These are phyloP conservation scores for Perizoma affinitatum DNA, from an alignment of 2,888 invertebrate species.

Conservation along the genomic window DNA sequence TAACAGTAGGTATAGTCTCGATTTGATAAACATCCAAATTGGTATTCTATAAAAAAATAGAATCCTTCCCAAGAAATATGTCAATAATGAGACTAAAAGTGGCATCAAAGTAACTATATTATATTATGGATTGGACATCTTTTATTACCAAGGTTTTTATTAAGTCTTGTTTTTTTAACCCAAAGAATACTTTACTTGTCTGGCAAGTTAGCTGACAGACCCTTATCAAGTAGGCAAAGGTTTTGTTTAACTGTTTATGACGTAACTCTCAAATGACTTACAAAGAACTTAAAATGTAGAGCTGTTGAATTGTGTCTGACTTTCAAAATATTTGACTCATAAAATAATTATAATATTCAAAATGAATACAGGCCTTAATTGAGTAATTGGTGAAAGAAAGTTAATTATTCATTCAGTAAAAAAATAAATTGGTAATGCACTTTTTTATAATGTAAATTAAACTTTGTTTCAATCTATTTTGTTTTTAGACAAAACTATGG, in stretches of 20 bases:
- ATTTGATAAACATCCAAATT: too few species aligned
- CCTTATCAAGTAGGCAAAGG: slow-evolving; percentile 12
- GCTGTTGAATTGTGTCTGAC: slow-evolving; percentile 2
- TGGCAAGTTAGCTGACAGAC: slow-evolving; percentile 24
- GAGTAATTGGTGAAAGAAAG: slow-evolving; percentile 8
- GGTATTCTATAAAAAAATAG: too few species aligned
- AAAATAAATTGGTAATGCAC: too few species aligned
- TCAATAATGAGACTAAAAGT: too few species aligned
- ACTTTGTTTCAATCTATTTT: too few species aligned
- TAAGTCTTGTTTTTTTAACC: slow-evolving; percentile 6
- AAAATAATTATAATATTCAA: slow-evolving; percentile 11
- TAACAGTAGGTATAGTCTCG: too few species aligned
- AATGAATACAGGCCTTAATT: slow-evolving; percentile 10
- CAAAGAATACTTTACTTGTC: slow-evolving; percentile 28
- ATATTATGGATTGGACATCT: too few species aligned
- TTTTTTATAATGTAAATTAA: too few species aligned
- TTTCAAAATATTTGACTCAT: slow-evolving; percentile 6
- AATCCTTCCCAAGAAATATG: too few species aligned
- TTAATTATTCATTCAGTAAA: background rate
- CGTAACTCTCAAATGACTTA: slow-evolving; percentile 4
- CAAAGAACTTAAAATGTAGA: slow-evolving; percentile 2
- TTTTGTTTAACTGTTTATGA: slow-evolving; percentile 15
- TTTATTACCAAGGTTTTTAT: slow-evolving; percentile 3
- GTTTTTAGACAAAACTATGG: too few species aligned
- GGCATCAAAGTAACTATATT: too few species aligned